These are phyloP conservation scores for Stratiomys singularior DNA, from an alignment of 2,888 invertebrate species.

Conservation along the genomic window DNA sequence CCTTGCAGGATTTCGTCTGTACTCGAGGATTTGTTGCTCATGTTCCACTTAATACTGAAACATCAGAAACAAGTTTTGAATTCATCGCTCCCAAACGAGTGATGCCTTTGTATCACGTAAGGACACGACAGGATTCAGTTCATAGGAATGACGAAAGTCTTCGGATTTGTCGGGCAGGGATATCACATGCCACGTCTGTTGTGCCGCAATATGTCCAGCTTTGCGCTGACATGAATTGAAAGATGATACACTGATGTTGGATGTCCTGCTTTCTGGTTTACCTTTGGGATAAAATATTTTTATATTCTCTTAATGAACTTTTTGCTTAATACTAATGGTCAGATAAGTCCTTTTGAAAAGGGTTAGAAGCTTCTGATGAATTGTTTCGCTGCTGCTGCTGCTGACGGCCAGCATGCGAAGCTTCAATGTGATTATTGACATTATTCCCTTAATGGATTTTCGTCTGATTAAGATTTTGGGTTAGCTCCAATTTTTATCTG, in stretches of 20 bases:
- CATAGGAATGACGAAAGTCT: too few relatives aligned
- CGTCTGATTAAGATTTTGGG: background rate
- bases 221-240: too few relatives aligned
- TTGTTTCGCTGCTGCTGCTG: background rate
- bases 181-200: too few relatives aligned
- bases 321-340: background rate
- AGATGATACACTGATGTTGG: too few relatives aligned
- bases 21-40: background rate
- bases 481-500: background rate
- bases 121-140: background rate
- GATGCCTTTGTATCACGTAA: background rate
- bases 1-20: too few relatives aligned
- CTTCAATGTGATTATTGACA: background rate
- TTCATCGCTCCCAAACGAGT: background rate
- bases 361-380: slow-evolving; percentile 8
- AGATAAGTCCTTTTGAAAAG: background rate
- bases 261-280: background rate
- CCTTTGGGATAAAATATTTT: background rate
- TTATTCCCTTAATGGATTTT: background rate
- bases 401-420: background rate
- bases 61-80: background rate
- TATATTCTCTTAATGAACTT: background rate
- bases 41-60: background rate
- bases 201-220: too few relatives aligned
- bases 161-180: too few relatives aligned